Evolutionary conservation across 2,113 vertebrate genomes (phyloP).

Genomic region (Pagrus major): DNA sequence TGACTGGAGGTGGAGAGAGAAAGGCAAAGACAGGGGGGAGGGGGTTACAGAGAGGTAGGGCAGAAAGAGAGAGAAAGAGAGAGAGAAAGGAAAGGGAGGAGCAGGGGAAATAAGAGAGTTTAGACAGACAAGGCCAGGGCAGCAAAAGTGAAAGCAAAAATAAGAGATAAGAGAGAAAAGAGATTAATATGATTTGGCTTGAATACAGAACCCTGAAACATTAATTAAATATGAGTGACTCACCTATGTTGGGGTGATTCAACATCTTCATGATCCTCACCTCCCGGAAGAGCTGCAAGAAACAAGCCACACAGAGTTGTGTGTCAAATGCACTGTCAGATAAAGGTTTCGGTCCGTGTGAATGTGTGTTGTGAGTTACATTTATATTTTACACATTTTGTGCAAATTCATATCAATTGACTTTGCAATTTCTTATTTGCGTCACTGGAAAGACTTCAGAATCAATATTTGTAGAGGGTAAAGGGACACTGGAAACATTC

Average conservation of each 20-base stretch:
- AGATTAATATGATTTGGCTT: slow-evolving; percentile 9
- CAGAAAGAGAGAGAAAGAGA: neutral
- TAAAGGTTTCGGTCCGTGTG: neutral
- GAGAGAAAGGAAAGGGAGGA: neutral
- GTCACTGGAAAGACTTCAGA: neutral
- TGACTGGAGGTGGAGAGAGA: slow-evolving; percentile 84
- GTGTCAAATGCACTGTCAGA: slow-evolving; percentile 5
- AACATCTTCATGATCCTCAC: slow-evolving; percentile 97
- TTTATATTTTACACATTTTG: slow-evolving; percentile 1
- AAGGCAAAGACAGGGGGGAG: neutral
- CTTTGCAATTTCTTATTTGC: neutral
- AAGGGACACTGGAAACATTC: slow-evolving; percentile 11
- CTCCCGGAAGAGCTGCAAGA: slow-evolving; percentile 91
- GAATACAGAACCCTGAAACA: slow-evolving; percentile 14
- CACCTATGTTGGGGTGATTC: slow-evolving; percentile 97
- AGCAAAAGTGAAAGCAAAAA: slow-evolving; percentile 10
- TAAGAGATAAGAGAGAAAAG: neutral
- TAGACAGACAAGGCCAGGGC: neutral
- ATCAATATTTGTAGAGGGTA: neutral
- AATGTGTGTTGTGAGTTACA: neutral
- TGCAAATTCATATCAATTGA: neutral
- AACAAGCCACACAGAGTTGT: slow-evolving; percentile 32
- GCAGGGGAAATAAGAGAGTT: neutral
- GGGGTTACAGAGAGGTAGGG: no score
- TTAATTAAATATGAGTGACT: slow-evolving; percentile 64